These are phyloP conservation scores for Biston betularia DNA, from an alignment of 2,888 invertebrate genomes.

Conservation along the genomic window DNA sequence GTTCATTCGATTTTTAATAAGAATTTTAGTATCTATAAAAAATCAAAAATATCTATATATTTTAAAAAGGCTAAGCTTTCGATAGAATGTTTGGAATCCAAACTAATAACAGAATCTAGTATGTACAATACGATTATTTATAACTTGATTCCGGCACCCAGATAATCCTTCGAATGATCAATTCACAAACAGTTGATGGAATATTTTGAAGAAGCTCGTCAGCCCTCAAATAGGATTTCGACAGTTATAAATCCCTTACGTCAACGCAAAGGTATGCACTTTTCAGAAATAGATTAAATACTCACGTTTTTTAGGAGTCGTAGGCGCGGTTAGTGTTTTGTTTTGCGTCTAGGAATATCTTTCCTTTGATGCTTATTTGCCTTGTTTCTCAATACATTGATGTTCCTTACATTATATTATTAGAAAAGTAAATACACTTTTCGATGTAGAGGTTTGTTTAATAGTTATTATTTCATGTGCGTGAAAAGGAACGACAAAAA, in stretches of 20 bases:
- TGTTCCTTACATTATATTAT: background rate
- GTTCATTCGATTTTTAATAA: background rate
- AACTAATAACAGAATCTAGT: background rate
- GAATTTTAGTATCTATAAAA: background rate
- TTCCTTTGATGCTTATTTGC: slow-evolving; percentile 10
- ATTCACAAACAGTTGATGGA: slow-evolving; percentile 9
- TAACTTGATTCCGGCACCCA: slow-evolving; percentile 1
- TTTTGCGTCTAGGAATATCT: slow-evolving; percentile 18
- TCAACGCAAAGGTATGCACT: slow-evolving; percentile 23
- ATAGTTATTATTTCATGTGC: no score
- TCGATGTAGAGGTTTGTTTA: background rate
- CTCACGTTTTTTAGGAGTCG: slow-evolving; percentile 22
- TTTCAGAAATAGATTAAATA: slow-evolving; percentile 34
- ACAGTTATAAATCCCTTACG: slow-evolving; percentile 19
- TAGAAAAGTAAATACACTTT: background rate
- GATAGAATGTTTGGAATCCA: background rate
- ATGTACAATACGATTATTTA: slow-evolving; percentile 7
- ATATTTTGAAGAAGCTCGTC: slow-evolving; percentile 10
- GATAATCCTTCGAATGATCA: slow-evolving; percentile 7
- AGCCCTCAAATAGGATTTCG: slow-evolving; percentile 22
- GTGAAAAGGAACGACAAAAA: no score
- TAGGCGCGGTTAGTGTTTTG: slow-evolving; percentile 23
- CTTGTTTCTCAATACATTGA: no score
- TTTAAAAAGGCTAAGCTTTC: background rate
- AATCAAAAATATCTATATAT: background rate